A percentile compares a stretch with the other conserved stretches of the same genome.
phyloP scores from a whole-genome alignment of 2,113 vertebrate species.

The Scytalopus superciliaris region DNA sequence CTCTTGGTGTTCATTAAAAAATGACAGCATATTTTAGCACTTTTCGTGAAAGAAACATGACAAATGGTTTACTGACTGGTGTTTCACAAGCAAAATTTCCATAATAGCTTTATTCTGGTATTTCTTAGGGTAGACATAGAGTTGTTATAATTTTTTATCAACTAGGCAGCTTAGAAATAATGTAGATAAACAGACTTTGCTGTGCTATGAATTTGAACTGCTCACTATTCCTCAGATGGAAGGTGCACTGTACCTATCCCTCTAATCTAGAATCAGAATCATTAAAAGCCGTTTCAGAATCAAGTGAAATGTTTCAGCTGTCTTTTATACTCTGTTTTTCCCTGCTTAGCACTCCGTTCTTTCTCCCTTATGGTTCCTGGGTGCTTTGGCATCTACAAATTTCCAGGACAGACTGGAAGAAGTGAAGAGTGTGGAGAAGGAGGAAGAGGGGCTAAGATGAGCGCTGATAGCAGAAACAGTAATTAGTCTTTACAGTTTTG shows the following conservation, averaged over 20 bases:
- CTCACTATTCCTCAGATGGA: not conserved
- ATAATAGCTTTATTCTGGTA: not conserved
- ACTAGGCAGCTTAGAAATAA: not conserved
- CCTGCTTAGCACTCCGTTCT: not conserved
- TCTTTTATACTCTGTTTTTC: not conserved
- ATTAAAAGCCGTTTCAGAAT: not conserved
- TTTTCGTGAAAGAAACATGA: not conserved
- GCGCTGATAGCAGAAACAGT: not conserved
- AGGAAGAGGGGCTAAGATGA: not conserved
- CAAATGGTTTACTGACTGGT: not conserved
- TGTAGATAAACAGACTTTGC: not conserved
- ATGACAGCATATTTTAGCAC: not conserved
- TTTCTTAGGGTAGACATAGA: not conserved
- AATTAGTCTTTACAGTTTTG: not conserved
- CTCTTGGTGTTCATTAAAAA: not conserved
- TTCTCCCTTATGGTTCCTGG: not conserved
- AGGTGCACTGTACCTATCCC: fast-evolving
- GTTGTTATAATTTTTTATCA: not conserved
- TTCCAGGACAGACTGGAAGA: not conserved
- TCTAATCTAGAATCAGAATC: not conserved
- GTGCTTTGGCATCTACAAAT: not conserved
- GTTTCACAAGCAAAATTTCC: not conserved
- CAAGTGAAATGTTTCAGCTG: not conserved
- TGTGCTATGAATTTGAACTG: not conserved
- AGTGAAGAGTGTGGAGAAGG: not conserved